Evolutionary conservation across 2,888 invertebrate genomes (phyloP).

Genomic region (Folsomia candida): DNA sequence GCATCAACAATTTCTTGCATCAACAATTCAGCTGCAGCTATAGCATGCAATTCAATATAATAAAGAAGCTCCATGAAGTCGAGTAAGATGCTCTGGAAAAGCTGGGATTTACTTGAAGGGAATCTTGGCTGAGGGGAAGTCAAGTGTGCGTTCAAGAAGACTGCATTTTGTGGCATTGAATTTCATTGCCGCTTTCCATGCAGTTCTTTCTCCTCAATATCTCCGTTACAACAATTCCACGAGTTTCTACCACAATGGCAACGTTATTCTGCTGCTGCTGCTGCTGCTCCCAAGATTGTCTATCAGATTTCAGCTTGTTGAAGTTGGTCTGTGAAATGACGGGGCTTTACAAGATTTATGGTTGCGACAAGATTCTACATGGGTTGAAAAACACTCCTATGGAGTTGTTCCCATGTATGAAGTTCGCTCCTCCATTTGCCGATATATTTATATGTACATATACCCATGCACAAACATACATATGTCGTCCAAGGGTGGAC

Average conservation of each 20-base stretch:
- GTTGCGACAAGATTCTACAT: not conserved
- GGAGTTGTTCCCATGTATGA: too few relatives aligned
- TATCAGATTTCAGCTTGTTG: not conserved
- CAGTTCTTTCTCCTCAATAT: not conserved
- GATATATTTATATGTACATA: too few relatives aligned
- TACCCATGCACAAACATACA: too few relatives aligned
- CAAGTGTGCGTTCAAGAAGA: not conserved
- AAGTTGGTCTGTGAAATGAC: not conserved
- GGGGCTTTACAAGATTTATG: not conserved
- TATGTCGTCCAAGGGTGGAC: too few relatives aligned
- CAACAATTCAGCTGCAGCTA: constrained; percentile 3
- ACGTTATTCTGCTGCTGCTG: too few relatives aligned
- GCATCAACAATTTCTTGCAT: not conserved
- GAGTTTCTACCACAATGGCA: too few relatives aligned
- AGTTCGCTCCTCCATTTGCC: too few relatives aligned
- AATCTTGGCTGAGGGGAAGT: not conserved
- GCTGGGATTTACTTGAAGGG: not conserved
- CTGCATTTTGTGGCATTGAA: not conserved
- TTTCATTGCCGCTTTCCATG: constrained; percentile 1
- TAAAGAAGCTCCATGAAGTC: not conserved
- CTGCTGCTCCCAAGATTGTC: not conserved
- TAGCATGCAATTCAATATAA: constrained; percentile 3
- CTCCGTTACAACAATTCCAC: too few relatives aligned
- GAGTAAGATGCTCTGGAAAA: not conserved
- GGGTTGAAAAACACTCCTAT: too few relatives aligned